These are phyloP conservation scores for Athene noctua DNA, from an alignment of 2,113 vertebrate genomes.

Conservation along the genomic window DNA sequence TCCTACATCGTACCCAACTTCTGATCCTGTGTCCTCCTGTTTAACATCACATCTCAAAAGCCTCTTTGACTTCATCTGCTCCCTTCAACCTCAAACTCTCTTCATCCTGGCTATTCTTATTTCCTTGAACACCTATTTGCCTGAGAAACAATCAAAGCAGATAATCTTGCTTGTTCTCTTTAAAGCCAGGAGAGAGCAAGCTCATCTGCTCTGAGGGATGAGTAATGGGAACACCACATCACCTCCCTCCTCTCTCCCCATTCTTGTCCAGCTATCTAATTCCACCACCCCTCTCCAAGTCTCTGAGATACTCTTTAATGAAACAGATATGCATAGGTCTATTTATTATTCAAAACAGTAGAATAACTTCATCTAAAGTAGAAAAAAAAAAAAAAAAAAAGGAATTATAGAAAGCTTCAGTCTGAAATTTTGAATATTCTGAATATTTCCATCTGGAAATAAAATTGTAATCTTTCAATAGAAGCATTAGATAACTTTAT, in stretches of 20 bases:
- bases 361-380: neutral
- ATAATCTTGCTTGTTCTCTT: neutral
- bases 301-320: neutral
- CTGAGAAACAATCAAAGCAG: neutral
- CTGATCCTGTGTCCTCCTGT: neutral
- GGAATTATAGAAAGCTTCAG: neutral
- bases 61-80: neutral
- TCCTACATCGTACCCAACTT: neutral
- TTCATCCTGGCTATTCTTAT: neutral
- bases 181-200: neutral
- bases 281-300: neutral
- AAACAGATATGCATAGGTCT: neutral
- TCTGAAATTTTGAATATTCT: neutral
- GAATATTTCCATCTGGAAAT: neutral
- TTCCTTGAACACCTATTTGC: neutral
- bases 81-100: neutral
- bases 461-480: neutral
- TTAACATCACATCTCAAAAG: neutral
- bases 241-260: neutral
- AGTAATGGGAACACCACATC: neutral
- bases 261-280: neutral
- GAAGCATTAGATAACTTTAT: neutral
- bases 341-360: neutral
- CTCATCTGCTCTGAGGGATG: neutral
- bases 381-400: neutral